A percentile compares a stretch with the other conserved stretches of the same genome.
Evolutionary conservation across 2,797 vertebrate genomes (phyloP).

Genomic region (Serranus cabrilla): DNA sequence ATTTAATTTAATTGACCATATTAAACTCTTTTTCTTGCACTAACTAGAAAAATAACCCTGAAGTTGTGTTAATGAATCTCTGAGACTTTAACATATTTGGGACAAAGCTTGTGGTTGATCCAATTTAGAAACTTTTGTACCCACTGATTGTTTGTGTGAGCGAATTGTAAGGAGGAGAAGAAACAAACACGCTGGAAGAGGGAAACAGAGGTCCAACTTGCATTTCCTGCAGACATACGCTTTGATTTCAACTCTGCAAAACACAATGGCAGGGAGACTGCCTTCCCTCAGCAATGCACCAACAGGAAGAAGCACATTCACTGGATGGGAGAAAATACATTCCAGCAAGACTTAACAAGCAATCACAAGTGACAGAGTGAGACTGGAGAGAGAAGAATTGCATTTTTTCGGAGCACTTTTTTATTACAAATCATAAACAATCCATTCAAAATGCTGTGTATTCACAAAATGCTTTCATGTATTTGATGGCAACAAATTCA

Average conservation of each 20-base stretch:
- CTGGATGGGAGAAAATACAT: conserved; percentile 77
- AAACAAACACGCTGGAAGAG: conserved; percentile 49
- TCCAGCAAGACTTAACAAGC: conserved; percentile 59
- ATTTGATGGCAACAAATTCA: conserved; percentile 53
- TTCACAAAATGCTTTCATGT: conserved; percentile 69
- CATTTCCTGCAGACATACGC: conserved; percentile 84
- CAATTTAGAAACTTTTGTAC: conserved; percentile 58
- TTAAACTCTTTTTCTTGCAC: too few relatives aligned
- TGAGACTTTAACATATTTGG: conserved; percentile 20
- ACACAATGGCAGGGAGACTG: conserved; percentile 82
- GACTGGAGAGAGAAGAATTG: conserved; percentile 28
- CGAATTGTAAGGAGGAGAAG: conserved; percentile 34
- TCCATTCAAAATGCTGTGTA: conserved; percentile 60
- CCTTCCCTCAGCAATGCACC: conserved; percentile 61
- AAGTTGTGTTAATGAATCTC: conserved; percentile 30
- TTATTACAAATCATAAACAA: conserved; percentile 81
- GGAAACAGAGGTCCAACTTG: conserved; percentile 77
- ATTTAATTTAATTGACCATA: too few relatives aligned
- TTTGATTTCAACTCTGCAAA: conserved; percentile 78
- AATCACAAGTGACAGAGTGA: conserved; percentile 52
- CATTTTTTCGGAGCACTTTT: conserved; percentile 63
- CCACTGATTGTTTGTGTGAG: conserved; percentile 54
- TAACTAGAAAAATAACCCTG: neutral
- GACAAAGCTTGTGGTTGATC: conserved; percentile 48
- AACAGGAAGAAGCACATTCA: conserved; percentile 81